Evolutionary conservation across 2,888 invertebrate genomes (phyloP).

Genomic region (Tryphoninae sp.): DNA sequence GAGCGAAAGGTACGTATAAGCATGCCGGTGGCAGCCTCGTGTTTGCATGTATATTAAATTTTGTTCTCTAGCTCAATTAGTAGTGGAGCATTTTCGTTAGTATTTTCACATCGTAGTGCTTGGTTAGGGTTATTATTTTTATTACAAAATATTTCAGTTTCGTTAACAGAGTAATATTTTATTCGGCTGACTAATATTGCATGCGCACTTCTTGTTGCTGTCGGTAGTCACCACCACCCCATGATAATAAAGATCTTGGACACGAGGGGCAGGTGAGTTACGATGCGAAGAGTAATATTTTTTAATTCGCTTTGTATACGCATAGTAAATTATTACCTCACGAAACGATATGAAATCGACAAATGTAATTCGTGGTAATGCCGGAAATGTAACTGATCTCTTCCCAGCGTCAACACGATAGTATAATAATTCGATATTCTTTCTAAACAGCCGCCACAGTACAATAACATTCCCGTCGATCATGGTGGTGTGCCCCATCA

Average conservation of each 20-base stretch:
- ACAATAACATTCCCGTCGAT: constrained; percentile 58
- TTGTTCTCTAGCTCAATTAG: background rate
- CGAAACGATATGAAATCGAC: background rate
- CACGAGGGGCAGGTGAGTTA: constrained; percentile 74
- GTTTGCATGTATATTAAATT: background rate
- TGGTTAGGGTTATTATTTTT: too few relatives aligned
- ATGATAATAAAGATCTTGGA: constrained; percentile 69
- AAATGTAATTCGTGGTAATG: background rate
- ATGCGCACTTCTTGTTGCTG: constrained; percentile 73
- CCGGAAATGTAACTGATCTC: background rate
- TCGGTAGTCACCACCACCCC: constrained; percentile 74
- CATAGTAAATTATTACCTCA: background rate
- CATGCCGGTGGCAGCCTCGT: constrained; percentile 23
- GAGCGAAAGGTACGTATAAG: constrained; percentile 22
- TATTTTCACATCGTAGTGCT: too few relatives aligned
- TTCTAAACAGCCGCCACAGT: constrained; percentile 69
- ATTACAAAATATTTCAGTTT: too few relatives aligned
- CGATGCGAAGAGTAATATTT: constrained; percentile 35
- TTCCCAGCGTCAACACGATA: background rate
- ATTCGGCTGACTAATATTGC: constrained; percentile 73
- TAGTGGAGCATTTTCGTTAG: background rate
- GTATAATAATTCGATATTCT: constrained; percentile 28
- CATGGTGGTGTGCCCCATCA: constrained; percentile 63
- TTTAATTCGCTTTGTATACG: constrained; percentile 17
- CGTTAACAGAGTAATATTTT: constrained; percentile 3